Conservation (phyloP, 2,888 invertebrate genomes). For the Chironomus tentans region DNA sequence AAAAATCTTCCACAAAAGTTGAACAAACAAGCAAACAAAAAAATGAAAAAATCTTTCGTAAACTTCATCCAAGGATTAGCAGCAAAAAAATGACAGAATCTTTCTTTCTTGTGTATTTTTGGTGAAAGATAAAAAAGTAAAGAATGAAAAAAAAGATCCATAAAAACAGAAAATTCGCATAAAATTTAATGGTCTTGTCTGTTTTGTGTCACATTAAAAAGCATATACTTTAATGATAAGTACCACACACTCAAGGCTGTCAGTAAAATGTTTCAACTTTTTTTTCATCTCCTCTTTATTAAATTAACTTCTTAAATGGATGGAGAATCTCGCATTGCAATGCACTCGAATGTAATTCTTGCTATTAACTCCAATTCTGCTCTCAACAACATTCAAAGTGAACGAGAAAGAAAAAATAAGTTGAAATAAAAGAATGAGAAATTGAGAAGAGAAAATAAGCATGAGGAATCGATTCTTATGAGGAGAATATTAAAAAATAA, state of each 20-base stretch:
- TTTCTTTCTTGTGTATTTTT: not conserved
- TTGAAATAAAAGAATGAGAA: not conserved
- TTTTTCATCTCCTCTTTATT: not conserved
- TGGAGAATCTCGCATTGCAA: not conserved
- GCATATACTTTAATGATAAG: not conserved
- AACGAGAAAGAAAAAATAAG: not conserved
- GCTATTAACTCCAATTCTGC: not conserved
- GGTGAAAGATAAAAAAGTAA: not conserved
- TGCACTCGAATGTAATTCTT: not conserved
- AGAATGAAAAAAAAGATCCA: not conserved
- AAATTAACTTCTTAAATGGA: not conserved
- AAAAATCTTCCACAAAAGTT: no score
- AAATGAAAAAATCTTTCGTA: no score
- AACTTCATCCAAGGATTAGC: no score
- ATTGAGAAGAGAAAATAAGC: not conserved
- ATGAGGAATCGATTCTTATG: not conserved
- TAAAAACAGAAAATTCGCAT: constrained; percentile 1
- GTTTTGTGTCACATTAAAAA: constrained; percentile 6
- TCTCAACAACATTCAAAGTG: not conserved
- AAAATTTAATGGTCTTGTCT: constrained; percentile 3
- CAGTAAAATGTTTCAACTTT: not conserved
- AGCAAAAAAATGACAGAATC: not conserved
- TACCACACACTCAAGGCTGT: not conserved
- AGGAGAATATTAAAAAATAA: no score
- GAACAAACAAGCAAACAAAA: no score